Base-by-base conservation (phyloP, 2,888 invertebrate genomes). In the Himalopsyche japonica region DNA sequence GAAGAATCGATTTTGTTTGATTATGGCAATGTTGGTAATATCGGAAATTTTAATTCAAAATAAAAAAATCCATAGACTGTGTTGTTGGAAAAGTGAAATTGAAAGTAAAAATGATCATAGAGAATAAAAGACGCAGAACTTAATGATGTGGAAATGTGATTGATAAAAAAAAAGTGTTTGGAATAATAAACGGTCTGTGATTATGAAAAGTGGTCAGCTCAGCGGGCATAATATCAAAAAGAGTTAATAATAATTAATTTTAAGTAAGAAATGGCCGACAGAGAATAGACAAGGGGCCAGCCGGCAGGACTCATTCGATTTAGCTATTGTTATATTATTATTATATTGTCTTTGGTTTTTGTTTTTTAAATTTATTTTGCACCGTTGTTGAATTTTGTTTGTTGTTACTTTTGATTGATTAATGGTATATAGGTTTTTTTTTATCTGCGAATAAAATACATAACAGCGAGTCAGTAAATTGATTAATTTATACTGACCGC, bases 321-420 rank as follows among this genome's bases (percentile, higher is more conserved):
- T 70, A 30, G 70, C 70, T 27, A 70, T 70, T 70, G 70, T 70
- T 70, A 70, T 57, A 57, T 70, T 30, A 70, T 76, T 78, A 79
- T 79, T 79, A 78, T 79, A 82, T 82, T 82, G 82, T 82, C 79
- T 49, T 84, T 76, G 49, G 76, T 82, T 84, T 47, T 82, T 82
- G 79, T 82, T 57, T 43, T n/a, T 84, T 82, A 43, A 57, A 76
- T 79, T 82, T 82, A 76, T 80, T 84, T 84, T 81, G 48, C 34
- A 30, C 84, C 78, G 80, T 85, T 83, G 85, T 85, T 85, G 82
- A 85, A 77, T 82, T 85, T 85, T 85, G 81, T 83, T 85, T 83
- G 81, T 85, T 85, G 83, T 83, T 83, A 85, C 76, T 80, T 64
- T 43, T 83, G n/a, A 78, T 43, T 43, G 78, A 78, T 37, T 43